Evolutionary conservation across 2,888 invertebrate genomes (phyloP).

Genomic region (Oscheius myriophilus): DNA sequence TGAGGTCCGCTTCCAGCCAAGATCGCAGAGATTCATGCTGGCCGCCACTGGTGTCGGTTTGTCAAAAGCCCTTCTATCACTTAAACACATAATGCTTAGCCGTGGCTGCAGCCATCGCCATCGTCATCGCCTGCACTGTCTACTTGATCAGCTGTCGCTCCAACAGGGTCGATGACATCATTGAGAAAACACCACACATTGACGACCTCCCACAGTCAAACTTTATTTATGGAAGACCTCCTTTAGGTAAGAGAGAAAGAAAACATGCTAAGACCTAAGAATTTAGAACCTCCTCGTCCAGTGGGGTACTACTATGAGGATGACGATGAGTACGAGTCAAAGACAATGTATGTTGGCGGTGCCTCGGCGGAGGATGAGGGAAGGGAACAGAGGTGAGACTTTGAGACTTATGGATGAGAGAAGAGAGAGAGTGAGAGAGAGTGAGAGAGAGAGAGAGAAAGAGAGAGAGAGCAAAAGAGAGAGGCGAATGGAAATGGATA

Average conservation of each 20-base stretch:
- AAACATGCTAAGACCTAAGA: not conserved
- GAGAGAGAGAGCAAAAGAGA: too few species aligned
- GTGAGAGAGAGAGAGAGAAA: too few species aligned
- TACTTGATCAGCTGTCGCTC: constrained; percentile 68
- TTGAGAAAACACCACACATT: constrained; percentile 24
- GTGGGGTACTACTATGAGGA: constrained; percentile 70
- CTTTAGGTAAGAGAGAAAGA: constrained; percentile 1
- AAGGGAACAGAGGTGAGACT: constrained; percentile 10
- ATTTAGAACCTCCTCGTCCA: constrained; percentile 56
- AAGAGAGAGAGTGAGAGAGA: too few species aligned
- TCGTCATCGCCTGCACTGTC: constrained; percentile 64
- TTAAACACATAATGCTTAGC: not conserved
- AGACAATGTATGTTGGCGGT: constrained; percentile 25
- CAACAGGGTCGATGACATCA: constrained; percentile 37
- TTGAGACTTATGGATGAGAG: too few species aligned
- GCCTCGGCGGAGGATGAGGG: constrained; percentile 16
- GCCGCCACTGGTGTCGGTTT: constrained; percentile 37
- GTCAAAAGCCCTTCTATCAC: constrained; percentile 1
- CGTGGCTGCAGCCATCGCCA: constrained; percentile 60
- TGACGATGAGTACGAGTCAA: constrained; percentile 67
- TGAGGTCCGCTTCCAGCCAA: constrained; percentile 53
- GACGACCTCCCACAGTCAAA: constrained; percentile 33
- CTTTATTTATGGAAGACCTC: constrained; percentile 43
- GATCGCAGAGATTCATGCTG: constrained; percentile 51
- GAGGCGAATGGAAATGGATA: not conserved